Evolutionary conservation across 2,888 invertebrate species (phyloP).

Genomic region (Brachypterus glaber): DNA sequence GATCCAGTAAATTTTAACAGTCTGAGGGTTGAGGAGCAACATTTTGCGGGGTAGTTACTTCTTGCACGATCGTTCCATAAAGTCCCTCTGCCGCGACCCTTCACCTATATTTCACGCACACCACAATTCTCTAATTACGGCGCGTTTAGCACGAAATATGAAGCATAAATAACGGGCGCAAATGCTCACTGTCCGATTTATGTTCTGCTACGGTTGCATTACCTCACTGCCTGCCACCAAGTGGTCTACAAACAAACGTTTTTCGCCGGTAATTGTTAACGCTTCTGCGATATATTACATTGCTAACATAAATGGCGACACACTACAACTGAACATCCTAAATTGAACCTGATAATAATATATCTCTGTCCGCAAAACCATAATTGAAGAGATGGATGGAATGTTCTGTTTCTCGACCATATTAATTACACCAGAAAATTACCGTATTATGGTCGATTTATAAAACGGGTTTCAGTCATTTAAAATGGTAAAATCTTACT

Average conservation of each 20-base stretch:
- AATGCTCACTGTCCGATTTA: slow-evolving; percentile 40
- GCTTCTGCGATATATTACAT: slow-evolving; percentile 27
- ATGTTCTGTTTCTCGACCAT: no score
- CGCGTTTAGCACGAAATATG: slow-evolving; percentile 42
- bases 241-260: slow-evolving; percentile 29
- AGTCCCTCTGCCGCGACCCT: slow-evolving; percentile 31
- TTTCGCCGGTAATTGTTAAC: slow-evolving; percentile 30
- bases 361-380: not conserved
- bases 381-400: no score
- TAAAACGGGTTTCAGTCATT: no score
- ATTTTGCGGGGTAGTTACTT: no score
- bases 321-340: slow-evolving; percentile 9
- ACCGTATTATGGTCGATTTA: no score
- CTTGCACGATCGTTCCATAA: not conserved
- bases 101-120: slow-evolving; percentile 40
- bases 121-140: slow-evolving; percentile 43
- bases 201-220: slow-evolving; percentile 27
- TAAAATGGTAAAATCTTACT: no score
- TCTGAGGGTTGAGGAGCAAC: no score
- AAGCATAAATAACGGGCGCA: slow-evolving; percentile 40
- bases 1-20: no score
- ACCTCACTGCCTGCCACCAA: slow-evolving; percentile 23
- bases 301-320: slow-evolving; percentile 18
- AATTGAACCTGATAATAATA: not conserved
- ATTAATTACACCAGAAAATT: no score